phyloP scores from a whole-genome alignment of 2,888 invertebrate genomes.

The Lepetodrilus schrolli region DNA sequence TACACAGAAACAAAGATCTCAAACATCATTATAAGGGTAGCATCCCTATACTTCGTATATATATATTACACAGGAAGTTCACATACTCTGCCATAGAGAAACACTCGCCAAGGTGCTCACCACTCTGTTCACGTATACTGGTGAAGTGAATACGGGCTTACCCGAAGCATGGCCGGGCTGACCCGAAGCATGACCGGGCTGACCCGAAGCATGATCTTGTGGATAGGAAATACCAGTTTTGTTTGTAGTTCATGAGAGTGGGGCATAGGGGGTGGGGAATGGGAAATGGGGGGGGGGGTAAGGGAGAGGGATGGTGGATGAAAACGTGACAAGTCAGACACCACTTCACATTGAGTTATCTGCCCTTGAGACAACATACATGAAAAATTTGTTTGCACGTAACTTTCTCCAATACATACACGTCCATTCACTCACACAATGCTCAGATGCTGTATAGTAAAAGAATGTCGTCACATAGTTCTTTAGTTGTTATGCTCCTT shows the following conservation, averaged over 20 bases:
- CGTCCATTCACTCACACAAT: conserved; percentile 21
- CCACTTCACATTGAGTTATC: conserved; percentile 11
- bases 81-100: background rate
- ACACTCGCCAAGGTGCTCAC: no score
- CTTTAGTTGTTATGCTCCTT: conserved; percentile 6
- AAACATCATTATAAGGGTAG: conserved; percentile 23
- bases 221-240: conserved; percentile 15
- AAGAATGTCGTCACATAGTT: conserved; percentile 21
- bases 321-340: conserved; percentile 10
- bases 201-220: no score
- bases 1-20: conserved; percentile 24
- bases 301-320: no score
- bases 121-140: no score
- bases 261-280: no score
- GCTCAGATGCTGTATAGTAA: conserved; percentile 23
- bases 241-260: background rate
- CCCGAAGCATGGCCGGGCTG: no score
- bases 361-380: conserved; percentile 26
- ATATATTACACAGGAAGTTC: conserved; percentile 9
- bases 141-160: no score
- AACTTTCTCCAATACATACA: conserved; percentile 14
- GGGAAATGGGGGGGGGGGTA: no score
- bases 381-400: conserved; percentile 13
- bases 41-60: background rate
- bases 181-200: no score